A percentile compares a stretch with the other conserved stretches of the same genome.
Conservation (phyloP, 37 sponge, comb jelly and placozoan species). For the Chondrilla cf. caribensis region DNA sequence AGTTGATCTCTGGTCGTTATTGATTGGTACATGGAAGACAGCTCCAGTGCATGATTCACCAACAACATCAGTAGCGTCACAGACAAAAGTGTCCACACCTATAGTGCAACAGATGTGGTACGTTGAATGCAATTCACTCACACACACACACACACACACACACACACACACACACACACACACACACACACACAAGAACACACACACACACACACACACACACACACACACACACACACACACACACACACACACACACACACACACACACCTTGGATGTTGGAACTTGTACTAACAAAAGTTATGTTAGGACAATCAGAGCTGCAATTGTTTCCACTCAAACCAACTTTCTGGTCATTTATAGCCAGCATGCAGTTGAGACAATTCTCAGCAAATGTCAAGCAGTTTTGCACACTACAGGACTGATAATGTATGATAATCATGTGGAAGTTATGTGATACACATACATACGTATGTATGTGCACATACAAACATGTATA, state of each 20-base stretch:
- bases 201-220: too few relatives aligned
- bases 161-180: too few relatives aligned
- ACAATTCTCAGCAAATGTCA: background rate
- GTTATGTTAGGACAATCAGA: background rate
- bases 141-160: too few relatives aligned
- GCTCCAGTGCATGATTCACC: background rate
- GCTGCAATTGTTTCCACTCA: background rate
- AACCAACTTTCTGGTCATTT: background rate
- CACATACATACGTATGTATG: slow-evolving; percentile 7
- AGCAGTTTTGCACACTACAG: background rate
- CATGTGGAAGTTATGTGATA: background rate
- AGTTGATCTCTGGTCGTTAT: background rate
- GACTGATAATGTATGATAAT: background rate
- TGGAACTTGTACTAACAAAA: background rate
- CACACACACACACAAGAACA: too few relatives aligned
- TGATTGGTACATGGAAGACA: background rate
- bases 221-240: too few relatives aligned
- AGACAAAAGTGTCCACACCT: slow-evolving; percentile 5
- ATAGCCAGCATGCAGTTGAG: background rate
- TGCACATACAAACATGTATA: background rate
- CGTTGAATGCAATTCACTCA: too few relatives aligned
- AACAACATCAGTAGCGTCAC: background rate
- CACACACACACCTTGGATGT: background rate
- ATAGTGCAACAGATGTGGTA: too few relatives aligned
- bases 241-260: background rate